These are phyloP conservation scores for Seriola dumerili DNA, from an alignment of 2,113 vertebrate species.

Conservation along the genomic window DNA sequence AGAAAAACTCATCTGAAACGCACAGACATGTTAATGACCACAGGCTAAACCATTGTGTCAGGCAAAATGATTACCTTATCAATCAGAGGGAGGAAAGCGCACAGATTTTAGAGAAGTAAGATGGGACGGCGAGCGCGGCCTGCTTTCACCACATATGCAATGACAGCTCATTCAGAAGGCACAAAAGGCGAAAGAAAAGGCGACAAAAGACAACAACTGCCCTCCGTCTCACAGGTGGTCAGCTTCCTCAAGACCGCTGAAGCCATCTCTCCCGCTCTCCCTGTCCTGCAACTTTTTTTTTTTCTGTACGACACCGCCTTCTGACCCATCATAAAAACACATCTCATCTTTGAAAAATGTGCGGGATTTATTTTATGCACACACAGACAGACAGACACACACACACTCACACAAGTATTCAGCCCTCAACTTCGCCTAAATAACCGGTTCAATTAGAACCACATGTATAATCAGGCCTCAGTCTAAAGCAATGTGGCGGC, in stretches of 20 bases:
- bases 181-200: slow-evolving; percentile 33
- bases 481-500: slow-evolving; percentile 71
- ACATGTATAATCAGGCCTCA: slow-evolving; percentile 85
- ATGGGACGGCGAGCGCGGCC: background rate
- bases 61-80: slow-evolving; percentile 52
- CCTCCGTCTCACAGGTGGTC: slow-evolving; percentile 59
- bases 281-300: slow-evolving; percentile 21
- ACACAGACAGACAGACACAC: slow-evolving; percentile 26
- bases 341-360: slow-evolving; percentile 78
- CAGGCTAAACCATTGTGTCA: slow-evolving; percentile 39
- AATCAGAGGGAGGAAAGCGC: slow-evolving; percentile 23
- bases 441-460: slow-evolving; percentile 87
- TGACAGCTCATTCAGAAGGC: slow-evolving; percentile 50
- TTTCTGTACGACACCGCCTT: slow-evolving; percentile 52
- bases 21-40: slow-evolving; percentile 51
- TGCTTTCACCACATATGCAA: slow-evolving; percentile 20
- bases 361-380: slow-evolving; percentile 72
- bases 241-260: slow-evolving; percentile 2
- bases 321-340: slow-evolving; percentile 63
- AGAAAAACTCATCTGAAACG: slow-evolving; percentile 40
- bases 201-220: slow-evolving; percentile 12
- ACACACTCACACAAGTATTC: slow-evolving; percentile 56
- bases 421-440: slow-evolving; percentile 72
- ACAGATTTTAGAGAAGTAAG: slow-evolving; percentile 20
- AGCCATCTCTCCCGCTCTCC: slow-evolving; percentile 13